phyloP scores from a whole-genome alignment of 2,888 invertebrate species.

The Rosalia funebris region DNA sequence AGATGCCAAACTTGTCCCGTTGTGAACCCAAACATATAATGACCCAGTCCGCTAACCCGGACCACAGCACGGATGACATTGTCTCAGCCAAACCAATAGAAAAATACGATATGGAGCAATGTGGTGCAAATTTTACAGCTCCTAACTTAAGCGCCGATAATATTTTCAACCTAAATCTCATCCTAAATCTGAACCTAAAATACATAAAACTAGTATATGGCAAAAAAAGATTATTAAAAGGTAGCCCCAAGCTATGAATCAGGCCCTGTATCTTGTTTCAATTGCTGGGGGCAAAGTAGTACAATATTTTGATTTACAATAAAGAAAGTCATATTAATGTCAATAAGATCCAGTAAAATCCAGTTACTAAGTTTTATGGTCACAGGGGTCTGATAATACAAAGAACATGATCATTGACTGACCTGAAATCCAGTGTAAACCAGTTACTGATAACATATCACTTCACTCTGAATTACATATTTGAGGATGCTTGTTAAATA shows the following conservation, averaged over 20 bases:
- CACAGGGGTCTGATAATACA: constrained; percentile 68
- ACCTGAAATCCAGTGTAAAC: constrained; percentile 57
- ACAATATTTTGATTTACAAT: constrained; percentile 47
- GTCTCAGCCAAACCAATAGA: too few relatives aligned
- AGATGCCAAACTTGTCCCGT: too few relatives aligned
- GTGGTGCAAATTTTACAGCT: too few relatives aligned
- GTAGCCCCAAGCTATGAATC: constrained; percentile 5
- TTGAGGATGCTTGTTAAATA: constrained; percentile 15
- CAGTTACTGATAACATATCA: constrained; percentile 47
- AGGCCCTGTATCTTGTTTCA: constrained; percentile 39
- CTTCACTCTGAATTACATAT: constrained; percentile 21
- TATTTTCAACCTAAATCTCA: too few relatives aligned
- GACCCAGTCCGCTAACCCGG: too few relatives aligned
- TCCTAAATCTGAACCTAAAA: too few relatives aligned
- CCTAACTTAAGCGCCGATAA: too few relatives aligned
- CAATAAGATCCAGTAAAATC: constrained; percentile 68
- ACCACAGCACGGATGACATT: too few relatives aligned
- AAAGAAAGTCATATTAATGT: constrained; percentile 57
- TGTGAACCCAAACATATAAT: too few relatives aligned
- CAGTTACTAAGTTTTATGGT: constrained; percentile 68
- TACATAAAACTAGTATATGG: too few relatives aligned
- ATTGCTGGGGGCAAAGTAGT: constrained; percentile 57
- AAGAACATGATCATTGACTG: constrained; percentile 53
- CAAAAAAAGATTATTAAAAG: too few relatives aligned
- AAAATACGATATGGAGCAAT: too few relatives aligned